Evolutionary conservation across 1,140 invertebrate genomes (phyloP).

Genomic region (Nephila pilipes): DNA sequence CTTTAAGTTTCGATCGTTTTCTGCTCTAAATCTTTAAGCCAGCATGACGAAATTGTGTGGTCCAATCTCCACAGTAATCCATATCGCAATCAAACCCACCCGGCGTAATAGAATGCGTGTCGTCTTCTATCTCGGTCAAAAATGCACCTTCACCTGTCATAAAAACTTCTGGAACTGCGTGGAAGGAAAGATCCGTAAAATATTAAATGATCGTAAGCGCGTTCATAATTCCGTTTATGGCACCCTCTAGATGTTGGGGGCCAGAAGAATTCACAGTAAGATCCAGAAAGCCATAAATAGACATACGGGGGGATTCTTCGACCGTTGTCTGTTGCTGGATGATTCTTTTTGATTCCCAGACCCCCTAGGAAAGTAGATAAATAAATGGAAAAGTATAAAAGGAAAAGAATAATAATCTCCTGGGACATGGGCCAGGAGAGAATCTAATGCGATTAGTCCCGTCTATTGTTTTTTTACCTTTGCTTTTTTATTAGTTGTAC

Average conservation of each 20-base stretch:
- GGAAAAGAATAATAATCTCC: not conserved
- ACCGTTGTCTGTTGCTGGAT: not conserved
- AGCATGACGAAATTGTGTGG: not conserved
- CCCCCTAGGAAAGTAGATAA: not conserved
- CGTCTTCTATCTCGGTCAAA: constrained; percentile 12
- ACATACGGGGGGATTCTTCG: not conserved
- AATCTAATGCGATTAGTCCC: constrained; percentile 27
- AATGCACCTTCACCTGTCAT: constrained; percentile 38
- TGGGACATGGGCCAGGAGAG: not conserved
- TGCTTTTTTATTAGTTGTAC: not conserved
- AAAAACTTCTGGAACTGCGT: constrained; percentile 8
- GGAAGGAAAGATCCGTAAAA: constrained; percentile 24
- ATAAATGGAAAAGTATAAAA: constrained; percentile 27
- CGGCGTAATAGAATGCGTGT: not conserved
- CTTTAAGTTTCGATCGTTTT: too few relatives aligned
- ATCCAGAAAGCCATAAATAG: not conserved
- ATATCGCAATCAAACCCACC: not conserved
- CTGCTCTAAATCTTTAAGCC: too few relatives aligned
- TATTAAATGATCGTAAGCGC: constrained; percentile 53
- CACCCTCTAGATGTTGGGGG: not conserved
- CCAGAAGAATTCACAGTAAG: not conserved
- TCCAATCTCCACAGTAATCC: not conserved
- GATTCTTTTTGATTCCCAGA: not conserved
- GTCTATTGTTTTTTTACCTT: not conserved
- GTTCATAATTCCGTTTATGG: constrained; percentile 45